Evolutionary conservation across 2,888 invertebrate genomes (phyloP).

Genomic region (Cheilosia urbana): DNA sequence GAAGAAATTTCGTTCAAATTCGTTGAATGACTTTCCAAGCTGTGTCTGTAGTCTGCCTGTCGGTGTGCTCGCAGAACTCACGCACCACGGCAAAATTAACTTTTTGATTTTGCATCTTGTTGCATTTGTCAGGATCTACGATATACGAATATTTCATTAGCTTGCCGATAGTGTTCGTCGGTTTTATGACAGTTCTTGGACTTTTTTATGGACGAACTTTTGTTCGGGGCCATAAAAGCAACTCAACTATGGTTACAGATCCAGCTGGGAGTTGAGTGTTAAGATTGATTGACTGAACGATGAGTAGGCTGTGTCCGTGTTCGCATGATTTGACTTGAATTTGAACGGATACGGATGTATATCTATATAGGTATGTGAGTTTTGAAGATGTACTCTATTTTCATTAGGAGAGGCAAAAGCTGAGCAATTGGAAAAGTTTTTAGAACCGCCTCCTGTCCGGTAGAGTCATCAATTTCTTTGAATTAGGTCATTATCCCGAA

Average conservation of each 20-base stretch:
- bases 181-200: conserved; percentile 28
- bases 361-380: neutral
- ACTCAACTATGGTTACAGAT: conserved; percentile 13
- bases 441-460: neutral
- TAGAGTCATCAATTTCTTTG: conserved; percentile 21
- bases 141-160: too few relatives aligned
- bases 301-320: neutral
- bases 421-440: neutral
- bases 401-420: neutral
- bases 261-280: neutral
- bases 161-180: conserved; percentile 13
- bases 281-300: conserved; percentile 36
- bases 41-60: conserved; percentile 21
- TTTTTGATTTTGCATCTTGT: conserved; percentile 28
- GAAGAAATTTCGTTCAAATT: conserved; percentile 21
- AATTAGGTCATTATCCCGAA: conserved; percentile 31
- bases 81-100: neutral
- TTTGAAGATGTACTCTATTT: neutral
- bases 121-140: conserved; percentile 1
- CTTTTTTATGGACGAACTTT: conserved; percentile 13
- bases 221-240: conserved; percentile 22
- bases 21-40: conserved; percentile 12
- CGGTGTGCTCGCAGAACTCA: neutral
- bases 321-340: neutral
- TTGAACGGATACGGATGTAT: too few relatives aligned